Percentiles rank a stretch among this genome's conserved stretches.
Conservation (phyloP, 2,797 vertebrate species). For the Crypturellus tataupa region DNA sequence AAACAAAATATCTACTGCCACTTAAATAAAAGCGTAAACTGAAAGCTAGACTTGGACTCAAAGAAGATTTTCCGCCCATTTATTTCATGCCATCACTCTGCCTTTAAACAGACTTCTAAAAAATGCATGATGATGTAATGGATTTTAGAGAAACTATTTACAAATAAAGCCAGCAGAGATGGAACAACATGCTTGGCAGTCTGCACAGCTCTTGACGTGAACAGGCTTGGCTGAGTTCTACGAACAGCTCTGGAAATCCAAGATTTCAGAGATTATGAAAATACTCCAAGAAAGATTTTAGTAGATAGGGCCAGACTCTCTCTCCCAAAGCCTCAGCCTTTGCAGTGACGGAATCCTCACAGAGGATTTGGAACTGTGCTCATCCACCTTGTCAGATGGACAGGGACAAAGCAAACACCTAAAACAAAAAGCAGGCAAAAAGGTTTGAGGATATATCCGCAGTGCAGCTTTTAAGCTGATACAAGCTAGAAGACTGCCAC, state of each 20-base stretch:
- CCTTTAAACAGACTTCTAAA: conserved; percentile 7
- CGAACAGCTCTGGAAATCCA: conserved; percentile 52
- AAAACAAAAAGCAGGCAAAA: not conserved
- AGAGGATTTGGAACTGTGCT: conserved; percentile 2
- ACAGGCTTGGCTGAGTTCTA: not conserved
- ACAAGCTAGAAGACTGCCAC: not conserved
- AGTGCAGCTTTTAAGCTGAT: not conserved
- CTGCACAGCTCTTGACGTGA: not conserved
- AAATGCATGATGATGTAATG: not conserved
- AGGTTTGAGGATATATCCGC: not conserved
- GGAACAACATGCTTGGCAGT: not conserved
- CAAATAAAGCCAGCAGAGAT: not conserved
- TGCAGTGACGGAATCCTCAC: conserved; percentile 15
- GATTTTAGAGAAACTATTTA: not conserved
- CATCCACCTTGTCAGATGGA: not conserved
- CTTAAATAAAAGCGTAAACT: not conserved
- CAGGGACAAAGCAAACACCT: not conserved
- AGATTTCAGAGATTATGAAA: conserved; percentile 62
- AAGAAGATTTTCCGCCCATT: not conserved
- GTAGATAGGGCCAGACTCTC: conserved; percentile 9
- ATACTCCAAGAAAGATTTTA: conserved; percentile 55
- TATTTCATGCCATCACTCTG: not conserved
- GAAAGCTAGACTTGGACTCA: not conserved
- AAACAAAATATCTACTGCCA: not conserved
- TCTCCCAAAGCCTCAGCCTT: not conserved